A percentile compares a stretch with the other conserved stretches of the same genome.
Conservation (phyloP, 2,888 invertebrate genomes). For the Boloria selene region DNA sequence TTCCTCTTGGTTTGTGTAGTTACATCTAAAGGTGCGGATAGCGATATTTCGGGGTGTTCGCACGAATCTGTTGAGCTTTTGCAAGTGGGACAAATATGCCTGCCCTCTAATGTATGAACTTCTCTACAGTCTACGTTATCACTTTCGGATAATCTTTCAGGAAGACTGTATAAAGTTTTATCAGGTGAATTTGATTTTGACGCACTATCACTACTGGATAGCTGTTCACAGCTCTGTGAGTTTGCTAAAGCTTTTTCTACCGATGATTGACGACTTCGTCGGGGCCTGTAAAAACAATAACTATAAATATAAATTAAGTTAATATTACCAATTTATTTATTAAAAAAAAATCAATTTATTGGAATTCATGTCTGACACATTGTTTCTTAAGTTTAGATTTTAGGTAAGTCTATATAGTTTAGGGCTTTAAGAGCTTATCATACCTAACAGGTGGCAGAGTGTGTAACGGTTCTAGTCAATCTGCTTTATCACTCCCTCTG, state of each 20-base stretch:
- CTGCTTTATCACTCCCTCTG: constrained; percentile 88
- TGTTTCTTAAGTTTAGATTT: too few relatives aligned
- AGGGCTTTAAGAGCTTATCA: constrained; percentile 5
- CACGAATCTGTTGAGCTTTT: constrained; percentile 83
- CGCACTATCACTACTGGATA: constrained; percentile 69
- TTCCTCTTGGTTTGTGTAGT: constrained; percentile 85
- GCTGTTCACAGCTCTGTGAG: constrained; percentile 74
- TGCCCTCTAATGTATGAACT: constrained; percentile 46
- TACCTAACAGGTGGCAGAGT: constrained; percentile 77
- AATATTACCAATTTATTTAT: not conserved
- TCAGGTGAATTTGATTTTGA: constrained; percentile 71
- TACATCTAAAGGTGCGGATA: constrained; percentile 82
- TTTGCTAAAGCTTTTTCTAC: constrained; percentile 66
- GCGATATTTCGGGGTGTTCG: constrained; percentile 78
- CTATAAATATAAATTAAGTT: not conserved
- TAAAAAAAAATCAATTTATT: too few relatives aligned
- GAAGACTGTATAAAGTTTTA: constrained; percentile 70
- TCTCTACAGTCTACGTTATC: constrained; percentile 63
- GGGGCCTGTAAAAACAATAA: constrained; percentile 59
- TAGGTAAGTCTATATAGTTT: too few relatives aligned
- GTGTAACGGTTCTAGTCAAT: constrained; percentile 92
- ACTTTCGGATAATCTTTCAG: constrained; percentile 70
- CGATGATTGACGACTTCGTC: constrained; percentile 73
- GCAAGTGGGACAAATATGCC: constrained; percentile 79
- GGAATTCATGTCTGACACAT: too few relatives aligned